These are phyloP conservation scores for Nomada fabriciana DNA, from an alignment of 2,888 invertebrate species.

Conservation along the genomic window DNA sequence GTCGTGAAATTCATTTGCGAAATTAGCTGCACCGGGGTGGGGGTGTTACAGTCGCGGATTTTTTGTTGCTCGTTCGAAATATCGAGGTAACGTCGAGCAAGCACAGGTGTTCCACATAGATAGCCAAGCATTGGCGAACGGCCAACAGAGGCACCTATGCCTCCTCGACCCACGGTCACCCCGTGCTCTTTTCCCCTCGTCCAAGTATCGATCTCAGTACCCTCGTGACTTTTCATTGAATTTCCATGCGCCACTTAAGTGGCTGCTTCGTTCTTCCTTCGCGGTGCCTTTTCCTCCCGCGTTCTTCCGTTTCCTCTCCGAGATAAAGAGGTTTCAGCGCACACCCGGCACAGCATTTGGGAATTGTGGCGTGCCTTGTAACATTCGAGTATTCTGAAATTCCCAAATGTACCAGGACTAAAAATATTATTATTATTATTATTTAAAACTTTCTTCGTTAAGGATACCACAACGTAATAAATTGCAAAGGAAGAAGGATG, in stretches of 20 bases:
- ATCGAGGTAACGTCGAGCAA: conserved; percentile 70
- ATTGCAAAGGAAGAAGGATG: no score
- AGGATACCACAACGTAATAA: no score
- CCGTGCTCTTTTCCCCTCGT: conserved; percentile 39
- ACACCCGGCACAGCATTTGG: background rate
- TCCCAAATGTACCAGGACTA: no score
- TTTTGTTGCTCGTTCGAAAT: conserved; percentile 63
- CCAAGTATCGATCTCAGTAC: conserved; percentile 76
- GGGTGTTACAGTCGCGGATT: conserved; percentile 20
- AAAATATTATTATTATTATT: no score
- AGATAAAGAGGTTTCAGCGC: conserved; percentile 24
- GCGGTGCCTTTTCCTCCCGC: conserved; percentile 49
- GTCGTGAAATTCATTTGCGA: conserved; percentile 45
- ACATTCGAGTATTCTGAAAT: no score
- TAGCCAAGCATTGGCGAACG: conserved; percentile 81
- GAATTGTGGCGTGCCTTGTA: no score
- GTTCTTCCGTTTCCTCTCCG: conserved; percentile 30
- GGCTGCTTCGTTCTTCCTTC: conserved; percentile 53
- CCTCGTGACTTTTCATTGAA: conserved; percentile 77
- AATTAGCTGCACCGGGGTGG: conserved; percentile 35
- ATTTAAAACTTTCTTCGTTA: no score
- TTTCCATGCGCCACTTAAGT: conserved; percentile 76
- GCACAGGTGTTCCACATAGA: conserved; percentile 83
- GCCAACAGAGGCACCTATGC: conserved; percentile 81
- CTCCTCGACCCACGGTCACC: conserved; percentile 49